Conservation (phyloP, 2,888 invertebrate genomes). For the Eurois occulta region DNA sequence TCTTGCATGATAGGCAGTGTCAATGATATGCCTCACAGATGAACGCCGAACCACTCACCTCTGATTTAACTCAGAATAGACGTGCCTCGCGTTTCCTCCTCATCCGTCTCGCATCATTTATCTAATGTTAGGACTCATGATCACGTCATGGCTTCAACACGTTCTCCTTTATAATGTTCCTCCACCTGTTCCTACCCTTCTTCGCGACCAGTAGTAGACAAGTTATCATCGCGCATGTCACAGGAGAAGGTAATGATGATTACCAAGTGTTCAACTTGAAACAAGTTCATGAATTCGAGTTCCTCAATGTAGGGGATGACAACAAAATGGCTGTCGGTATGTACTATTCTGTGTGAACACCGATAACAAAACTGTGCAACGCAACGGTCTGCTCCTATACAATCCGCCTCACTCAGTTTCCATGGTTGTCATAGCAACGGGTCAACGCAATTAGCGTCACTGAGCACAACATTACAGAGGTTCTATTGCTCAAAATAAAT, state of each 20-base stretch:
- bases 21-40: background rate
- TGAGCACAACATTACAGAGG: background rate
- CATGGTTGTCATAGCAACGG: conserved; percentile 6
- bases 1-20: no score
- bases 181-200: background rate
- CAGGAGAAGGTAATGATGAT: background rate
- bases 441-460: background rate
- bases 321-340: background rate
- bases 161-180: no score
- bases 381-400: background rate
- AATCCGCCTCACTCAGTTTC: background rate
- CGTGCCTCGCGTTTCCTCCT: background rate
- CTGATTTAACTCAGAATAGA: background rate
- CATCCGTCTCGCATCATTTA: background rate
- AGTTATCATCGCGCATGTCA: background rate
- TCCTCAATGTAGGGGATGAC: background rate
- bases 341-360: background rate
- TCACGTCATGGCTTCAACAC: background rate
- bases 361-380: background rate
- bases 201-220: background rate
- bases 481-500: background rate
- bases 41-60: background rate
- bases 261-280: background rate
- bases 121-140: background rate
- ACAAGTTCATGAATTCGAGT: background rate